Base-by-base conservation (phyloP, 1,140 invertebrate genomes). In the Cherax destructor region DNA sequence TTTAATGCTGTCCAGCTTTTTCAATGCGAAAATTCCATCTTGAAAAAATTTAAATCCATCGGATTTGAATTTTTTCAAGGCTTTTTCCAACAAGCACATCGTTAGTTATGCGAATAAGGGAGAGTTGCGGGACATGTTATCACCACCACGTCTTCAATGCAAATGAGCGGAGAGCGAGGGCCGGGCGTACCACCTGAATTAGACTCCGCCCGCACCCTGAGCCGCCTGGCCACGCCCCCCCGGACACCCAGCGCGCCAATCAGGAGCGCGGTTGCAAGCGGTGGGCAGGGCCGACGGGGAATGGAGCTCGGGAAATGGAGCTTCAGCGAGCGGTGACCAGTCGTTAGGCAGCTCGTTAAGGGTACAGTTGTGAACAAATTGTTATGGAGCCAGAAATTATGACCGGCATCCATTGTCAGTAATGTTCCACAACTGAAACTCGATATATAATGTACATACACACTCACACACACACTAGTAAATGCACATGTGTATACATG, bases 231-330 rank as follows among this genome's bases (percentile, higher is more conserved):
- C 69, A 30, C 69, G 24, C 69, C 69, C 24, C 24, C 69, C 7
- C 0, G 7, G n/a, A 74, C 6, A 3, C 6, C 16, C 7, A n/a
- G n/a, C 69, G 16, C 0, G 21, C 69, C 69, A 74, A 74, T 74
- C 69, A 7, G 6, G 6, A 0, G 21, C n/a, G 4, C 7, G 24
- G 69, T 3, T 5, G 69, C 69, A 9, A n/a, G n/a, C 16, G 69
- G 24, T 6, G 69, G 69, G 69, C 69, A n/a, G n/a, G 69, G 69
- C 69, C 69, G 0, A 6, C 0, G 6, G 6, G n/a, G 69, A 30
- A 74, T 74, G 69, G 69, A 74, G 69, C n/a, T 30, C 69, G 69
- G 69, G n/a, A 74, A 74, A 74, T 74, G 69, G 69, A 74, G 6
- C 69, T 30, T 30, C 24, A n/a, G n/a, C 21, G 7, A n/a, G 18